phyloP scores from a whole-genome alignment of 2,797 vertebrate genomes.

The Pseudomugil gertrudae region DNA sequence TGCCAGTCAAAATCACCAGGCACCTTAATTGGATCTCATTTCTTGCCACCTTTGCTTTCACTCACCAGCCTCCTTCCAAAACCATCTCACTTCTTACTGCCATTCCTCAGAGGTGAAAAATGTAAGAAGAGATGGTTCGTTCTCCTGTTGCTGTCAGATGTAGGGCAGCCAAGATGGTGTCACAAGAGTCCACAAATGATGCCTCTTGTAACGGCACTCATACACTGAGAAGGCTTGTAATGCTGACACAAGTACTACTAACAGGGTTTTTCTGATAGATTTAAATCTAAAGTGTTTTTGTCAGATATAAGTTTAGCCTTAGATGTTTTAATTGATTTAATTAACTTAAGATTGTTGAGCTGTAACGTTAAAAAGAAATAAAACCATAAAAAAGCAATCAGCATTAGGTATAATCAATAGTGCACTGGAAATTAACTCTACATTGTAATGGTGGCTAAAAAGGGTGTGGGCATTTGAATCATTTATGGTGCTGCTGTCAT shows the following conservation, averaged over 20 bases:
- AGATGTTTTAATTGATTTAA: conserved; percentile 19
- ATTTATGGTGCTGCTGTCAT: background rate
- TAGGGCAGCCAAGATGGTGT: conserved; percentile 52
- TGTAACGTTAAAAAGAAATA: conserved; percentile 22
- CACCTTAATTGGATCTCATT: conserved; percentile 36
- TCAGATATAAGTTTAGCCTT: conserved; percentile 3
- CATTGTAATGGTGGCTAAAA: conserved; percentile 1
- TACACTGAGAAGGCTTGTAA: conserved; percentile 7
- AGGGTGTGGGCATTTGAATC: background rate
- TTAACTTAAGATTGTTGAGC: conserved; percentile 17
- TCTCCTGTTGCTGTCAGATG: conserved; percentile 45
- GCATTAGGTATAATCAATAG: conserved; percentile 14
- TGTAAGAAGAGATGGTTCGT: conserved; percentile 71
- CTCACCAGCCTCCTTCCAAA: conserved; percentile 19
- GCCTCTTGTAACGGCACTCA: conserved; percentile 26
- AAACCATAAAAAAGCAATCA: conserved; percentile 7
- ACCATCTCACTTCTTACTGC: conserved; percentile 35
- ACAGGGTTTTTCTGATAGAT: background rate
- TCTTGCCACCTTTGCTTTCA: conserved; percentile 47
- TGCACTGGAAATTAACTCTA: background rate
- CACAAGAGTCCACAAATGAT: conserved; percentile 26
- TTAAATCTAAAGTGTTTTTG: conserved; percentile 4
- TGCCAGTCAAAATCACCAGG: conserved; percentile 9
- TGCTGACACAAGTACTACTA: background rate
- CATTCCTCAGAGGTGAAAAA: conserved; percentile 69